Evolutionary conservation across 2,797 vertebrate species (phyloP), one percentile per base, ranked within the genome.

Genomic region (Ctenopoma multispine): DNA sequence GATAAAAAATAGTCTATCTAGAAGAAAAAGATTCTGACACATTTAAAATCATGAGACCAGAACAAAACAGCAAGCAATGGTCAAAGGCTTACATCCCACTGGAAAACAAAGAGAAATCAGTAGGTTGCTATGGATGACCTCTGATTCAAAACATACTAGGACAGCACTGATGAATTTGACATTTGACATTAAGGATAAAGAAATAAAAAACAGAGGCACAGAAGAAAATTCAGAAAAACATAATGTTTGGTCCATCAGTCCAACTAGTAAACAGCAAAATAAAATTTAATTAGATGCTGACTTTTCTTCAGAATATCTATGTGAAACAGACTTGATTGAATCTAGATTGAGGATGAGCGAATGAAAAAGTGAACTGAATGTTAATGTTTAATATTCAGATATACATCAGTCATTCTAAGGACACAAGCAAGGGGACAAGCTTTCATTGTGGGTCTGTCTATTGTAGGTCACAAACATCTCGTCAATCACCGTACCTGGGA

Each of bases 401-500:
- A 64, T 68, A 62, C 80, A 83, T 89, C 84, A 81, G 79, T 88
- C 84, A 85, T 57, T 81, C 75, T 83, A 15, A 73, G 83, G 83
- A 88, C 86, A 86, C 72, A 69, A 72, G 80, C 85, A 12, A 71
- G 55, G 74, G 82, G 84, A 86, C 83, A 80, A 87, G 3, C 77
- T 85, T 90, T 91, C 90, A 91, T 91, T 92, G 88, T 81, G 71
- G 75, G 38, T 82, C 80, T 89, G 80, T 87, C 88, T 87, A 83
- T 86, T 85, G 55, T 83, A 84, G 84, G 87, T 91, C 91, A 87
- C 82, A 79, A 75, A 76, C 80, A 61, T 74, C 72, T 70, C 85
- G 90, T 93, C 91, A 87, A 89, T 92, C 90, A 90, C 71, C 61
- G 46, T 20, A 81, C 63, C 79, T 29, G 15, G 13, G 63, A 68